These are phyloP conservation scores for Troides aeacus DNA, from an alignment of 2,888 invertebrate species.

Conservation along the genomic window DNA sequence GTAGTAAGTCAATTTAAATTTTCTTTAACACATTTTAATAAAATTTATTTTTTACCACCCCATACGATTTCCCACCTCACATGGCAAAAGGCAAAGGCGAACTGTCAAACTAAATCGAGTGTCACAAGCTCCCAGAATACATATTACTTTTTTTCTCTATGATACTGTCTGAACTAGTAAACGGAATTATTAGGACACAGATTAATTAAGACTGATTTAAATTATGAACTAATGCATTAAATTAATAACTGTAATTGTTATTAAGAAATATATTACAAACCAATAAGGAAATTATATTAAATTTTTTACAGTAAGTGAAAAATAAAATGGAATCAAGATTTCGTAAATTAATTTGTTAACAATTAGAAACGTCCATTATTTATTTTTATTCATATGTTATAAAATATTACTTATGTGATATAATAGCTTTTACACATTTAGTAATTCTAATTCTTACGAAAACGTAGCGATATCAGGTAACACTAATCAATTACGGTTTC, in stretches of 20 bases:
- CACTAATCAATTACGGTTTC: no score
- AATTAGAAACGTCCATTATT: no score
- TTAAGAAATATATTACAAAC: no score
- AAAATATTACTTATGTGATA: no score
- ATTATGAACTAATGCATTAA: not conserved
- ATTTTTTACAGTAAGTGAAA: no score
- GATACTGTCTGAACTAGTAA: not conserved
- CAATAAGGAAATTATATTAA: no score
- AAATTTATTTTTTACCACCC: constrained; percentile 31
- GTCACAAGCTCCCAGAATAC: not conserved
- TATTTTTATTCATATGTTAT: no score
- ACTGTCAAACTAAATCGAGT: constrained; percentile 14
- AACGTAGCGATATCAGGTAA: no score
- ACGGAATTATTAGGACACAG: not conserved
- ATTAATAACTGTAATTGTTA: not conserved
- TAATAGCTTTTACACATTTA: no score
- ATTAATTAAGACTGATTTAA: not conserved
- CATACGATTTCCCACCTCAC: constrained; percentile 43
- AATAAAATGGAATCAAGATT: no score
- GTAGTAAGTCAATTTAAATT: constrained; percentile 63
- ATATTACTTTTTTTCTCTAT: not conserved
- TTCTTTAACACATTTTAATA: constrained; percentile 41
- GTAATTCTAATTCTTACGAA: no score
- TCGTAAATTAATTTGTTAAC: no score
- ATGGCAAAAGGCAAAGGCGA: constrained; percentile 31